A percentile compares a stretch with the other conserved stretches of the same genome.
phyloP scores from a whole-genome alignment of 1,140 invertebrate genomes.

The Trachymyrmex cornetzi region DNA sequence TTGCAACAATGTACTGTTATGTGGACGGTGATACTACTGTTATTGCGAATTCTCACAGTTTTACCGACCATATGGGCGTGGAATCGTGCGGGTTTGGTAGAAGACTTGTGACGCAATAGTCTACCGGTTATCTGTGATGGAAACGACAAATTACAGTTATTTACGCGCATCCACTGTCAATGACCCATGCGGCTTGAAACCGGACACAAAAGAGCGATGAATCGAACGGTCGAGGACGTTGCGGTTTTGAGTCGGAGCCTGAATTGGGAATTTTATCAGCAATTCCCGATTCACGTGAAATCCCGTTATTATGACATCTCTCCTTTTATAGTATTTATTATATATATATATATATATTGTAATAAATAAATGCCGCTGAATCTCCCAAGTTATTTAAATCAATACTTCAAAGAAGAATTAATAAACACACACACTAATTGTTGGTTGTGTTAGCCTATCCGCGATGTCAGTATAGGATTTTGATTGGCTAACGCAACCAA shows the following conservation, averaged over 20 bases:
- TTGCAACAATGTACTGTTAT: slow-evolving; percentile 9
- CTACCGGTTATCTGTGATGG: slow-evolving; percentile 74
- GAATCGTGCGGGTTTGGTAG: slow-evolving; percentile 56
- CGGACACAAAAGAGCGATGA: slow-evolving; percentile 55
- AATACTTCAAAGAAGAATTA: no score
- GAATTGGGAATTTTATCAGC: slow-evolving; percentile 50
- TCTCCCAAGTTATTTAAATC: no score
- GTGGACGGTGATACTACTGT: background rate
- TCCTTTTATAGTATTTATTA: background rate
- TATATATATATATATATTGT: background rate
- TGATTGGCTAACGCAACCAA: no score
- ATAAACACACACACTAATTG: no score
- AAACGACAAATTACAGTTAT: slow-evolving; percentile 85
- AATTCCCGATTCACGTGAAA: slow-evolving; percentile 10
- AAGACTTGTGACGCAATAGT: slow-evolving; percentile 61
- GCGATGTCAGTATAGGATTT: no score
- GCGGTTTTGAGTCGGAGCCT: slow-evolving; percentile 41
- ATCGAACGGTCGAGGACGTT: slow-evolving; percentile 55
- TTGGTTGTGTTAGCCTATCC: no score
- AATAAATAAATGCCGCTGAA: no score
- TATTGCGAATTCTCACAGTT: slow-evolving; percentile 33
- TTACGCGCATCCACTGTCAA: slow-evolving; percentile 81
- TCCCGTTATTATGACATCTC: background rate
- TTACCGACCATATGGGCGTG: background rate
- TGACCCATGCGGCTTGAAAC: slow-evolving; percentile 75